These are phyloP conservation scores for Lordiphosa stackelbergi DNA, from an alignment of 1,140 invertebrate species.

Conservation along the genomic window DNA sequence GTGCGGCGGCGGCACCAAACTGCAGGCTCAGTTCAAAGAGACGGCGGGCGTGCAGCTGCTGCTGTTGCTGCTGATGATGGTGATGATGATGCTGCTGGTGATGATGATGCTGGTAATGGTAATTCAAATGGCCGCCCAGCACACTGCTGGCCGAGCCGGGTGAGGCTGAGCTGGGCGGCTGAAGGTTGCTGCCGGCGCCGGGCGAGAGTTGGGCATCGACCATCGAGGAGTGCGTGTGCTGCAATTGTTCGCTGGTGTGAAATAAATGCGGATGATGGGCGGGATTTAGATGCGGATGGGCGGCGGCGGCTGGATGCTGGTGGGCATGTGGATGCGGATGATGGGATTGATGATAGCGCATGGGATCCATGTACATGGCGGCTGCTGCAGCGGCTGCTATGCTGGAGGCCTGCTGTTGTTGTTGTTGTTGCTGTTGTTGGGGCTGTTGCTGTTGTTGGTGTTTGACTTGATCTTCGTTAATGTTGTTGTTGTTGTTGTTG, in stretches of 20 bases:
- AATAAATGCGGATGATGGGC: slow-evolving; percentile 76
- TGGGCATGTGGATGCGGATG: slow-evolving; percentile 68
- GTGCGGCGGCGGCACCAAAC: slow-evolving; percentile 72
- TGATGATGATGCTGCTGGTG: slow-evolving; percentile 72
- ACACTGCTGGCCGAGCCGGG: slow-evolving; percentile 34
- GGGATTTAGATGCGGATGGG: slow-evolving; percentile 65
- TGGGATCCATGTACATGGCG: slow-evolving; percentile 77
- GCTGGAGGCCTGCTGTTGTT: slow-evolving; percentile 69
- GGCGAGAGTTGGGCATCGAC: slow-evolving; percentile 60
- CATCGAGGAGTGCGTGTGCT: slow-evolving; percentile 53
- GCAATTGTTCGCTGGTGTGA: slow-evolving; percentile 74
- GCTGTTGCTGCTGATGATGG: slow-evolving; percentile 76
- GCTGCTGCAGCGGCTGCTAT: slow-evolving; percentile 76
- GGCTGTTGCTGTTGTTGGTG: slow-evolving; percentile 49
- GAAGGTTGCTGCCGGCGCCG: slow-evolving; percentile 60
- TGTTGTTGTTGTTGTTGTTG: slow-evolving; percentile 61
- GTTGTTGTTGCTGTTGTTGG: slow-evolving; percentile 50
- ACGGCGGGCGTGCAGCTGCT: slow-evolving; percentile 74
- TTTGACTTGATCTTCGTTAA: slow-evolving; percentile 57
- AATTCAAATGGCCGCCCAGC: slow-evolving; percentile 54
- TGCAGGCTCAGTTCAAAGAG: slow-evolving; percentile 76
- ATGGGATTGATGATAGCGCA: slow-evolving; percentile 75
- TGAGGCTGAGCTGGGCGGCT: slow-evolving; percentile 68
- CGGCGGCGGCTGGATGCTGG: slow-evolving; percentile 58
- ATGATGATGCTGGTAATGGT: slow-evolving; percentile 29